phyloP scores from a whole-genome alignment of 2,888 invertebrate genomes.

The Polyommatus icarus region DNA sequence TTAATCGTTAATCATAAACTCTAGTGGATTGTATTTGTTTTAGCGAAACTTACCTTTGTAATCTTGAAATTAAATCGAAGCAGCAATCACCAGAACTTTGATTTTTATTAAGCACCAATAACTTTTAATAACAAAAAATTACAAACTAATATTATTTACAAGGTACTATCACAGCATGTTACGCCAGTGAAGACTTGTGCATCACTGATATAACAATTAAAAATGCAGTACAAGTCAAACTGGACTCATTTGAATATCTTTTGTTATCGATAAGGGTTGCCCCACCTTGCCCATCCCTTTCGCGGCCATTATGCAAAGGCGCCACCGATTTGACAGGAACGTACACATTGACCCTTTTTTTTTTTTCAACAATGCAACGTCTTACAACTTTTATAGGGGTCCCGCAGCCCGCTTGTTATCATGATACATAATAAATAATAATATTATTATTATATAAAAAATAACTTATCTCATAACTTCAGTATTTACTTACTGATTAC shows the following conservation, averaged over 20 bases:
- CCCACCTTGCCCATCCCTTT: constrained; percentile 50
- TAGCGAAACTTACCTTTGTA: constrained; percentile 36
- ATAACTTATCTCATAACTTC: too few relatives aligned
- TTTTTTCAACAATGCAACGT: constrained; percentile 12
- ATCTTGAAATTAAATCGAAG: constrained; percentile 39
- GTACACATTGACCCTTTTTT: constrained; percentile 33
- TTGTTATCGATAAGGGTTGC: constrained; percentile 58
- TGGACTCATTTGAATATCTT: constrained; percentile 60
- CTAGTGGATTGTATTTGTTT: constrained; percentile 32
- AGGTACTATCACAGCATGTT: constrained; percentile 46
- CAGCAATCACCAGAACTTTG: constrained; percentile 53
- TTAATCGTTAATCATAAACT: constrained; percentile 23
- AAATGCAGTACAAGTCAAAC: constrained; percentile 50
- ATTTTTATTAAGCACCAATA: constrained; percentile 41
- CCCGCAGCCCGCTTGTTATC: too few relatives aligned
- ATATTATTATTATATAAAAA: too few relatives aligned
- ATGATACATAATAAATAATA: too few relatives aligned
- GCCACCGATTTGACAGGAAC: constrained; percentile 32
- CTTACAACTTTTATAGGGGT: background rate
- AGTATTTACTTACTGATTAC: too few relatives aligned
- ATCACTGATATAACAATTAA: constrained; percentile 57
- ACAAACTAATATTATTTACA: constrained; percentile 8
- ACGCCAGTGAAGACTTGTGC: constrained; percentile 53
- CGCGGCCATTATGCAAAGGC: constrained; percentile 35
- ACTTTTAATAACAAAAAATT: background rate